Percentiles rank a stretch among this genome's conserved stretches.
Conservation (phyloP, 2,797 vertebrate genomes). For the Pangasius djambal region DNA sequence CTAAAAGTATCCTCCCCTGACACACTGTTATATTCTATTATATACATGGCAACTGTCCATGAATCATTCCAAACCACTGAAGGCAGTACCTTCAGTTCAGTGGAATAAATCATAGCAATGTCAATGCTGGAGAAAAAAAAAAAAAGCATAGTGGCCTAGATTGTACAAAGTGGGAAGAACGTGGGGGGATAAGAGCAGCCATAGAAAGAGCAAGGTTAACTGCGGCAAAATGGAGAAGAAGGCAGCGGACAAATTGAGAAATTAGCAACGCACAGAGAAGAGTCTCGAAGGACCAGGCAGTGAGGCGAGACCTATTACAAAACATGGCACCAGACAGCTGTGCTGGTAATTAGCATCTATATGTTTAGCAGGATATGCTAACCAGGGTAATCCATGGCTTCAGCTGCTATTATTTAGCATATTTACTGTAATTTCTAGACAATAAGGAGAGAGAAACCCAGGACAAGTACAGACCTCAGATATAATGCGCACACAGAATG, state of each 20-base stretch:
- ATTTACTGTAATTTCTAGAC: slow-evolving; percentile 43
- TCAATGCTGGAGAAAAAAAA: slow-evolving; percentile 55
- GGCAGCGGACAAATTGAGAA: slow-evolving; percentile 79
- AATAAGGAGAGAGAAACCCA: neutral
- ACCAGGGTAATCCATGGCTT: slow-evolving; percentile 68
- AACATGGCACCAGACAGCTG: slow-evolving; percentile 77
- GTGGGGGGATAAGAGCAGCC: slow-evolving; percentile 60
- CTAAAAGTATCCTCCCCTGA: slow-evolving; percentile 66
- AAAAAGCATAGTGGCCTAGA: slow-evolving; percentile 62
- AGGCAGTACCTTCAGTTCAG: slow-evolving; percentile 51
- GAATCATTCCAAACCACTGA: slow-evolving; percentile 65
- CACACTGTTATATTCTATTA: slow-evolving; percentile 55
- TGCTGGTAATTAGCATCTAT: slow-evolving; percentile 77
- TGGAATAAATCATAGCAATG: slow-evolving; percentile 69
- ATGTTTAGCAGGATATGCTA: slow-evolving; percentile 74
- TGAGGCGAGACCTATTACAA: slow-evolving; percentile 76
- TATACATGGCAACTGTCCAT: slow-evolving; percentile 48
- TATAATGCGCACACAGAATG: neutral
- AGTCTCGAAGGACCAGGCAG: slow-evolving; percentile 73
- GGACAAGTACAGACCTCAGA: neutral
- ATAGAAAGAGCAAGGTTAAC: slow-evolving; percentile 71
- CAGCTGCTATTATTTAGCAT: slow-evolving; percentile 67
- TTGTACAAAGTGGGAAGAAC: slow-evolving; percentile 59
- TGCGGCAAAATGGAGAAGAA: slow-evolving; percentile 65
- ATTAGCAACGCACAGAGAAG: slow-evolving; percentile 71